Conservation (phyloP, 2,113 vertebrate genomes). For the Tonatia bakeri region DNA sequence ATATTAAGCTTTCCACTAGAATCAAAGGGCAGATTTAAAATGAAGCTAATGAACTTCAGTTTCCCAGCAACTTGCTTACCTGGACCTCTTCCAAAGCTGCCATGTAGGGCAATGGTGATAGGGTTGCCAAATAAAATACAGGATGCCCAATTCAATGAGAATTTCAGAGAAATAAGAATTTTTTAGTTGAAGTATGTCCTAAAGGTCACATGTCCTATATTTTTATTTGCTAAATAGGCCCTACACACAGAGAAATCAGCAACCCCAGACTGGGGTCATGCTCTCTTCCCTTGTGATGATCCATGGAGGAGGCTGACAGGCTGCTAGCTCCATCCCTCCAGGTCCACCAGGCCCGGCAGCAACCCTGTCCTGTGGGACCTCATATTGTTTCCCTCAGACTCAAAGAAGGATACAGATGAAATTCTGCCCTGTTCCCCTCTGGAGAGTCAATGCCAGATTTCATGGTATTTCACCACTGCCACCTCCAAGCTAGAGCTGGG, state of each 20-base stretch:
- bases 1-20: neutral
- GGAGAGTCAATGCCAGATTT: neutral
- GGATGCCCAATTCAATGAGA: neutral
- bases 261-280: too few species aligned
- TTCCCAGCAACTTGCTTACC: neutral
- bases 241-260: neutral
- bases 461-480: neutral
- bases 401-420: neutral
- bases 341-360: neutral
- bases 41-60: neutral
- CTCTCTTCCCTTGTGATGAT: neutral
- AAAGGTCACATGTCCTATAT: neutral
- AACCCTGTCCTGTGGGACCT: neutral
- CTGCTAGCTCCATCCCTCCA: neutral
- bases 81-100: neutral
- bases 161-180: neutral
- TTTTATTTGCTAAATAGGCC: slow-evolving; percentile 13
- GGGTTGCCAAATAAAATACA: neutral
- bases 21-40: neutral
- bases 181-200: neutral
- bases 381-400: neutral
- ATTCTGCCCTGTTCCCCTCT: neutral
- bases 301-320: neutral
- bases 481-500: neutral
- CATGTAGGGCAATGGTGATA: neutral